Evolutionary conservation across 2,113 vertebrate species (phyloP).

Genomic region (Thalassoma bifasciatum): DNA sequence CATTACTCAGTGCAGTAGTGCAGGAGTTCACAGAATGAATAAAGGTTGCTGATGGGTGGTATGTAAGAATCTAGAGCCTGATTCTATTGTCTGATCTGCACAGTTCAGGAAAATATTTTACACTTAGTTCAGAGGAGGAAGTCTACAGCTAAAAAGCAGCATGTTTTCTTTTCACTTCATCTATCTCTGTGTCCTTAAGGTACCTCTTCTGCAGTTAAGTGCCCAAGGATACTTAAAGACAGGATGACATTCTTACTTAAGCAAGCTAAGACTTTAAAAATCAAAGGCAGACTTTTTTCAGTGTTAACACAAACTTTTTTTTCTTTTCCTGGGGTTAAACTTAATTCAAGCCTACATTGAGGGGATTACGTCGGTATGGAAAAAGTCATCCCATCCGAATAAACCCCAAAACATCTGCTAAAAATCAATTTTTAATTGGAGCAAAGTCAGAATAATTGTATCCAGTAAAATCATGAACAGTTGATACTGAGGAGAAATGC

Average conservation of each 20-base stretch:
- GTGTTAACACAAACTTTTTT: neutral
- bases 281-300: neutral
- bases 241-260: conserved; percentile 2
- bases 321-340: neutral
- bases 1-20: neutral
- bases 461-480: conserved; percentile 6
- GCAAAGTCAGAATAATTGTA: conserved; percentile 41
- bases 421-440: conserved; percentile 47
- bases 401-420: conserved; percentile 31
- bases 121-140: too few species aligned
- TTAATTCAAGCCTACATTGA: conserved; percentile 15
- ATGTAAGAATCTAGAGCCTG: neutral
- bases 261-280: conserved; percentile 5
- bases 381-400: conserved; percentile 16
- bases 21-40: too few species aligned
- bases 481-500: conserved; percentile 23
- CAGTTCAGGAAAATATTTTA: neutral
- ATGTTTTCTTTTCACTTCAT: conserved; percentile 1
- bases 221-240: conserved; percentile 2
- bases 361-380: conserved; percentile 19
- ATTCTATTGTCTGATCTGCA: neutral
- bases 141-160: too few species aligned
- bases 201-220: neutral
- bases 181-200: neutral
- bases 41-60: neutral